Percentiles rank a stretch among this genome's conserved stretches.
Conservation (phyloP, 2,888 invertebrate genomes). For the Callyntrura sp. region DNA sequence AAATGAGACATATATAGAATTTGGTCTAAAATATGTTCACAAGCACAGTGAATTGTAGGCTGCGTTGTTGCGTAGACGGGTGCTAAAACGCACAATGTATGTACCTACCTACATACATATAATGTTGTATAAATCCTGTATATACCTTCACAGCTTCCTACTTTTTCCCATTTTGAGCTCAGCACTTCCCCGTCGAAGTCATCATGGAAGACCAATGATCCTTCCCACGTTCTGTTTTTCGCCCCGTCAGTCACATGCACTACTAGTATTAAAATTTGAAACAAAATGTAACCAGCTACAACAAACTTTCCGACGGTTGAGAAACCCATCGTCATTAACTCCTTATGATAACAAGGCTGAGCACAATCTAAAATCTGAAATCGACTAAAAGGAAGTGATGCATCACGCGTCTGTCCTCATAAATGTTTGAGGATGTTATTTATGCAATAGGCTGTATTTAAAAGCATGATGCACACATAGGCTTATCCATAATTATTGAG, state of each 20-base stretch:
- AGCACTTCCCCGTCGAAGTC: constrained; percentile 77
- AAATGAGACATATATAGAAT: too few species aligned
- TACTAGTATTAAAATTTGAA: constrained; percentile 37
- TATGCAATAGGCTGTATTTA: constrained; percentile 25
- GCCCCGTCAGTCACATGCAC: constrained; percentile 55
- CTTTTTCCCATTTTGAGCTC: constrained; percentile 75
- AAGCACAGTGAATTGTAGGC: too few species aligned
- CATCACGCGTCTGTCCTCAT: background rate
- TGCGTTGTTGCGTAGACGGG: too few species aligned
- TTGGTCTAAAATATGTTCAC: too few species aligned
- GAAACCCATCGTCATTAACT: constrained; percentile 25
- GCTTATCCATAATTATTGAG: background rate
- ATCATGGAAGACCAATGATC: constrained; percentile 77
- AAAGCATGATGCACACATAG: background rate
- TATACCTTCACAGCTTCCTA: constrained; percentile 79
- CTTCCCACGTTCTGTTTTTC: constrained; percentile 72
- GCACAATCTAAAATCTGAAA: constrained; percentile 23
- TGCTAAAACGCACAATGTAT: too few species aligned
- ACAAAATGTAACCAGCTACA: background rate
- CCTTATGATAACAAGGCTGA: background rate
- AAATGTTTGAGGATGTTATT: constrained; percentile 41
- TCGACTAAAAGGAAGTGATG: constrained; percentile 44
- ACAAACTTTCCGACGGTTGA: constrained; percentile 12
- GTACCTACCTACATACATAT: too few species aligned
- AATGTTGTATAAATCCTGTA: too few species aligned